Evolutionary conservation across 2,113 vertebrate species (phyloP).

Genomic region (Procavia capensis): DNA sequence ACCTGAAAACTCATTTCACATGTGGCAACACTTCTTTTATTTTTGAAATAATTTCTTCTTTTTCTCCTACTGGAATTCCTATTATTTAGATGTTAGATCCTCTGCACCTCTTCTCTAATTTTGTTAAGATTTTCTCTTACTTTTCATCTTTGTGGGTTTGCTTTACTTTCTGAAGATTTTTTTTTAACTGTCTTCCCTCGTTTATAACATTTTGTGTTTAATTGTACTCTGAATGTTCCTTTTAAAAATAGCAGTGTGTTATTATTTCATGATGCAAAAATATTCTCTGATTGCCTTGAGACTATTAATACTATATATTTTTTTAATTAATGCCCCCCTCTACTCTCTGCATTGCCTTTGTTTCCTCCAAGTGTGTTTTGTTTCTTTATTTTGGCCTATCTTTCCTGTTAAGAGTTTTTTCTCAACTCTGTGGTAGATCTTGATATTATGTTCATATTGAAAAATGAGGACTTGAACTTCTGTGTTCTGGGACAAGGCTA

Average conservation of each 20-base stretch:
- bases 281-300: slow-evolving; percentile 45
- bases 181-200: background rate
- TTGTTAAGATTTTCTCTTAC: background rate
- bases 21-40: background rate
- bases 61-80: background rate
- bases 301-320: slow-evolving; percentile 41
- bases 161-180: slow-evolving; percentile 44
- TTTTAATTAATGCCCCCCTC: background rate
- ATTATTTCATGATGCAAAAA: slow-evolving; percentile 56
- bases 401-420: slow-evolving; percentile 33
- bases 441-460: background rate
- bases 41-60: background rate
- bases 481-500: background rate
- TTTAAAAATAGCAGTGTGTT: slow-evolving; percentile 21
- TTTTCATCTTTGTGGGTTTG: slow-evolving; percentile 31
- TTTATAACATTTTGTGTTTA: slow-evolving; percentile 31
- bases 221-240: slow-evolving; percentile 25
- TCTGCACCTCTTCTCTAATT: background rate
- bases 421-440: slow-evolving; percentile 14
- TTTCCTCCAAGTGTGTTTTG: slow-evolving; percentile 17
- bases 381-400: slow-evolving; percentile 54
- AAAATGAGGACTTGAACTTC: background rate
- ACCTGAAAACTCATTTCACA: background rate
- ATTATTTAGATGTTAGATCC: background rate
- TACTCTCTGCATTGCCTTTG: slow-evolving; percentile 34